Evolutionary conservation across 2,797 vertebrate genomes (phyloP), one percentile per base, ranked within the genome.

Genomic region (Enteromius unitaeniatus): DNA sequence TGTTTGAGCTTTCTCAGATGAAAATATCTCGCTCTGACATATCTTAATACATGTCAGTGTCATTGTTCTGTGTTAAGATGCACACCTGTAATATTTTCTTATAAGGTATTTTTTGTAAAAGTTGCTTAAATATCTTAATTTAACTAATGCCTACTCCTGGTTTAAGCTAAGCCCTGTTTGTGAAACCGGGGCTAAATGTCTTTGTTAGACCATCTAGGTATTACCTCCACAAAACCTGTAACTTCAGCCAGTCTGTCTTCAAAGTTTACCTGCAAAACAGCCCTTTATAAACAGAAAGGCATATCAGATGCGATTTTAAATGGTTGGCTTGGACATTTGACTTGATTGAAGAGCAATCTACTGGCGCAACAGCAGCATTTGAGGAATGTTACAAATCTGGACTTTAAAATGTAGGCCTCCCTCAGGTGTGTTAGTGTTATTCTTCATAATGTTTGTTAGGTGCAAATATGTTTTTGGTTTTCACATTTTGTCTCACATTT

Each of bases 331-430:
- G 17, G 74, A 77, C 6, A 60, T 60, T 19, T 60, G 34, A 60
- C 37, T 60, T 4, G 6, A 23, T n/a, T 37, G 19, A 74, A 74
- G 49, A 53, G 17, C 49, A 13, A 53, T 74, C 19, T 14, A 15
- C 31, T 23, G 34, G 73, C 51, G 4, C 37, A 77, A 42, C 34
- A 4, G 0, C n/a, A 77, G 3, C 14, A 77, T 76, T 76, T 40
- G 2, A 19, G 74, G n/a, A 60, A 77, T 77, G 74, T 42, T 42
- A 42, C 53, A 77, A 42, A 60, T 77, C n/a, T 77, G 2, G 74
- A 42, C 53, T n/a, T 78, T 31, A 47, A 64, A 28, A 28, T n/a
- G 37, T 68, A 68, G 37, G 34, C 37, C 34, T 23, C 53, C 10
- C 4, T 6, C 78, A 68, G 78, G 31, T 68, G 31, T 79, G 64